Conservation (phyloP, 2,888 invertebrate species). For the Euzophera pinguis region DNA sequence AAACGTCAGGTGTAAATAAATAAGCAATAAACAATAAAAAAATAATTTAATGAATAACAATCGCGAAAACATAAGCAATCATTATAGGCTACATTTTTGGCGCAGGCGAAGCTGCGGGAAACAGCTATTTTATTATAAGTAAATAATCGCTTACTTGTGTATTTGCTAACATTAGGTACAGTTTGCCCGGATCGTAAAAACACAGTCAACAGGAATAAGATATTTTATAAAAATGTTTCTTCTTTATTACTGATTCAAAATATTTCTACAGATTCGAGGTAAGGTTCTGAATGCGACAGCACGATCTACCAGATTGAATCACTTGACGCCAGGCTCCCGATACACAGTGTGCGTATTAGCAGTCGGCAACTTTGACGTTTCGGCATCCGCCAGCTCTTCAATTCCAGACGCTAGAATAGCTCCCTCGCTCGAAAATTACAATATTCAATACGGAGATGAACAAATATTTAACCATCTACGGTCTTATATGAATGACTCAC, state of each 20-base stretch:
- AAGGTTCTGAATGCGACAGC: constrained; percentile 86
- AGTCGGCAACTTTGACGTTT: constrained; percentile 83
- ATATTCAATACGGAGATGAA: constrained; percentile 79
- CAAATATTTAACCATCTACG: constrained; percentile 71
- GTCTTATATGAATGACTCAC: constrained; percentile 81
- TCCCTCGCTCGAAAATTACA: constrained; percentile 55
- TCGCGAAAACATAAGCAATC: no score
- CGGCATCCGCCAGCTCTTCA: constrained; percentile 55
- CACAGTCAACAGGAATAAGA: no score
- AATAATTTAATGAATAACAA: no score
- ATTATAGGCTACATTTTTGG: no score
- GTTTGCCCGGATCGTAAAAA: no score
- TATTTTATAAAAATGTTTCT: no score
- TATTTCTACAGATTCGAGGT: constrained; percentile 83
- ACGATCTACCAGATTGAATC: constrained; percentile 86
- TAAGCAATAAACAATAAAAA: no score
- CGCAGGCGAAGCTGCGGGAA: no score
- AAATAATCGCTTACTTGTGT: no score
- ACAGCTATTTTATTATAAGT: no score
- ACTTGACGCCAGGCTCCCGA: constrained; percentile 87
- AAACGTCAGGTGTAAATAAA: no score
- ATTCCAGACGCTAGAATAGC: constrained; percentile 76
- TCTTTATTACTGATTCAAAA: neutral
- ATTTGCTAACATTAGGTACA: no score
- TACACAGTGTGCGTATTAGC: constrained; percentile 94